Evolutionary conservation across 2,797 vertebrate species (phyloP), one percentile per base, ranked within the genome.

Genomic region (Ptychadena robeensis): DNA sequence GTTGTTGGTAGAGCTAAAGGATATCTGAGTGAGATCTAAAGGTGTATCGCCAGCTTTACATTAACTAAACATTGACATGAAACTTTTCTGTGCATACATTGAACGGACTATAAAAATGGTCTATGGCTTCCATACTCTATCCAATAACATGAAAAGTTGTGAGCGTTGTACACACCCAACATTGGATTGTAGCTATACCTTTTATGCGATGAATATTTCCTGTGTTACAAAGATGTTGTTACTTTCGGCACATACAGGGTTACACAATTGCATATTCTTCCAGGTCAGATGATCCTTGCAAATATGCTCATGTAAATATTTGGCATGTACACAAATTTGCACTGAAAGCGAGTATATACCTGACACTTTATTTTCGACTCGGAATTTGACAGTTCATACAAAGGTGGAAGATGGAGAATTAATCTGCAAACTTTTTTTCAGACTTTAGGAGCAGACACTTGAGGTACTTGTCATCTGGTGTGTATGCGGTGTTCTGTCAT

Each of bases 401-500:
- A 64, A 22, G 18, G 15, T 18, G 4, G 11, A 8, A 1, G 30
- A 5, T 6, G 7, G 38, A 30, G 30, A 70, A 32, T 11, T 27
- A 25, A 76, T 31, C 18, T 40, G 10, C 38, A 61, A 69, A 22
- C 10, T 76, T 76, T 28, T 35, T 69, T 69, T 28, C 10, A 31
- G 4, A 27, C 53, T 30, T 81, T 78, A 68, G 65, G 11, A 71
- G 59, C 65, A 73, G 81, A 82, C 22, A 40, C 37, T 30, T 70
- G 80, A 28, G 74, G 53, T 65, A 15, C 40, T 31, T 81, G 67
- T 64, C 34, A 73, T 63, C 37, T 44, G 76, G 0, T 69, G n/a
- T 63, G 32, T 27, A 28, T 79, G 64, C 64, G 61, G 31, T 44
- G 10, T 85, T 89, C 88, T 86, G 82, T 79, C 87, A 87, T 88